Evolutionary conservation across 2,888 invertebrate species (phyloP).

Genomic region (Nyleta sp.): DNA sequence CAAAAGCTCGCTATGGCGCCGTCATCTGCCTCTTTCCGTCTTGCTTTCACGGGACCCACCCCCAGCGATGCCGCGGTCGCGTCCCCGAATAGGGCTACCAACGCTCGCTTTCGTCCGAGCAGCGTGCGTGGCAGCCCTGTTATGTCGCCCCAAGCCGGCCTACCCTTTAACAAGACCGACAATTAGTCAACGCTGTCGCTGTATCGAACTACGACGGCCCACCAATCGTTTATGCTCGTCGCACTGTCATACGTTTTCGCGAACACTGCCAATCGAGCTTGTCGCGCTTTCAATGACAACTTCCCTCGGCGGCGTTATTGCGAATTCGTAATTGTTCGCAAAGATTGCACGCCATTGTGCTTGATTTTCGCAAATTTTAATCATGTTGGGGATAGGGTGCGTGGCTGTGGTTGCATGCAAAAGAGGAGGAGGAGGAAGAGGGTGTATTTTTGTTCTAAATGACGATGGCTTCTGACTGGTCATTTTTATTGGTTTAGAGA

Average conservation of each 20-base stretch:
- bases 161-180: slow-evolving; percentile 73
- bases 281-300: no score
- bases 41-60: slow-evolving; percentile 74
- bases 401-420: no score
- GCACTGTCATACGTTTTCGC: slow-evolving; percentile 29
- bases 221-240: slow-evolving; percentile 54
- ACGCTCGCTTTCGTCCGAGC: slow-evolving; percentile 68
- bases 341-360: no score
- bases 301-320: no score
- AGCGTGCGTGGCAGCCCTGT: slow-evolving; percentile 65
- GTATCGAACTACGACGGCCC: slow-evolving; percentile 54
- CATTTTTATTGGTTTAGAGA: no score
- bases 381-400: no score
- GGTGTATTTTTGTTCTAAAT: no score
- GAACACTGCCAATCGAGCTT: slow-evolving; percentile 16
- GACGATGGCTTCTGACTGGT: no score
- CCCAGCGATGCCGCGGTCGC: slow-evolving; percentile 52
- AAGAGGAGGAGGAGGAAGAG: no score
- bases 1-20: slow-evolving; percentile 68
- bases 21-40: slow-evolving; percentile 54
- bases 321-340: no score
- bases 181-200: slow-evolving; percentile 70
- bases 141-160: slow-evolving; percentile 68
- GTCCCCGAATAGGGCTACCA: slow-evolving; percentile 50
- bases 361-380: no score